A percentile compares a stretch with the other conserved stretches of the same genome.
These are phyloP conservation scores for Agriopis marginaria DNA, from an alignment of 2,888 invertebrate species.

Conservation along the genomic window DNA sequence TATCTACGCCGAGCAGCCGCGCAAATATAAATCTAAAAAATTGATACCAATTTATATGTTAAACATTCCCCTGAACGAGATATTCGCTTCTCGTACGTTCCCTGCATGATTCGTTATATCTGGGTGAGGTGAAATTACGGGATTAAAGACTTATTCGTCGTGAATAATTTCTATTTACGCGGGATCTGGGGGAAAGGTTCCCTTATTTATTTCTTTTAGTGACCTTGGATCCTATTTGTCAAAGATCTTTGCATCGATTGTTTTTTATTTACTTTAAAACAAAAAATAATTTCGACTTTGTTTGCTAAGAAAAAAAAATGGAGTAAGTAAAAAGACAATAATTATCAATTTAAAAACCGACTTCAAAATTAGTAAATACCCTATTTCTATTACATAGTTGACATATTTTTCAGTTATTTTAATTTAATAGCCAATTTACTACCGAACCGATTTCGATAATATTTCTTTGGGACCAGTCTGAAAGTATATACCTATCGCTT, in stretches of 20 bases:
- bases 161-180: slow-evolving; percentile 29
- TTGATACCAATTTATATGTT: slow-evolving; percentile 83
- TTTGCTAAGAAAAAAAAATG: background rate
- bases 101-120: slow-evolving; percentile 56
- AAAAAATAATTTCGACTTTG: no score
- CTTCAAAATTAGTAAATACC: no score
- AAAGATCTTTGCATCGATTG: background rate
- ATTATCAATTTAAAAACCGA: no score
- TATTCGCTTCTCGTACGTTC: slow-evolving; percentile 64
- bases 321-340: background rate
- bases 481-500: no score
- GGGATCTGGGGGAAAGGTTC: slow-evolving; percentile 9
- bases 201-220: slow-evolving; percentile 4
- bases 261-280: background rate
- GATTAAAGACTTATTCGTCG: slow-evolving; percentile 33
- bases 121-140: slow-evolving; percentile 35
- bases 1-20: slow-evolving; percentile 71
- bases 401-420: no score
- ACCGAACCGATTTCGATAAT: no score
- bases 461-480: no score
- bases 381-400: no score
- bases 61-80: slow-evolving; percentile 77
- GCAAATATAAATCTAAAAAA: slow-evolving; percentile 79
- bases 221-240: slow-evolving; percentile 4
- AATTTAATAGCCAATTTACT: no score